These are phyloP conservation scores for Megaleporinus macrocephalus DNA, from an alignment of 2,113 vertebrate genomes.

Conservation along the genomic window DNA sequence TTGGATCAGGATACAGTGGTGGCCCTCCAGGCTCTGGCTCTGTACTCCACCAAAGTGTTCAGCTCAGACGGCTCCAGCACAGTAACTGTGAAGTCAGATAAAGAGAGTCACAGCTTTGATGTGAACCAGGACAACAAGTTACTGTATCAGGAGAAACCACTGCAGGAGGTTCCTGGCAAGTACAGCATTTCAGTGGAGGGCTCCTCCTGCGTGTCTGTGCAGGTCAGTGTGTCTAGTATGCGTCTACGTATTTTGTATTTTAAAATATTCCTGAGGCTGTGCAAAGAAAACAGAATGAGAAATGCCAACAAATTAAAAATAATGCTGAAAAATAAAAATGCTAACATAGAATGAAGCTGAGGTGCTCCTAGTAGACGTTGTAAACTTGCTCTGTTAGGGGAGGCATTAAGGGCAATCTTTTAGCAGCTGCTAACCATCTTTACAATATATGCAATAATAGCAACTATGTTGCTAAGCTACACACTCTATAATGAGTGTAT, in stretches of 20 bases:
- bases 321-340: not conserved
- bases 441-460: too few species aligned
- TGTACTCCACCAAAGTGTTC: conserved; percentile 71
- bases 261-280: not conserved
- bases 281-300: not conserved
- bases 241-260: too few species aligned
- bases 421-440: too few species aligned
- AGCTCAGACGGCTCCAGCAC: conserved; percentile 62
- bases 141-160: conserved; percentile 79
- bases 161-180: conserved; percentile 71
- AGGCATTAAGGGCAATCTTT: too few species aligned
- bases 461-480: too few species aligned
- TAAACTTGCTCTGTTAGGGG: too few species aligned
- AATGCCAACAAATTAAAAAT: too few species aligned
- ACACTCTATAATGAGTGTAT: too few species aligned
- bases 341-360: too few species aligned
- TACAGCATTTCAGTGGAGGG: conserved; percentile 71
- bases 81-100: conserved; percentile 64
- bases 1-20: conserved; percentile 76
- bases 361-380: too few species aligned
- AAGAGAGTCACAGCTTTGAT: conserved; percentile 69
- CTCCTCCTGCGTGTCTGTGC: conserved; percentile 74
- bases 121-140: conserved; percentile 81
- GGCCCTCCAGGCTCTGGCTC: conserved; percentile 72
- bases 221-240: conserved; percentile 72